Conservation (phyloP, 1,140 invertebrate species). For the Drosophila albomicans region DNA sequence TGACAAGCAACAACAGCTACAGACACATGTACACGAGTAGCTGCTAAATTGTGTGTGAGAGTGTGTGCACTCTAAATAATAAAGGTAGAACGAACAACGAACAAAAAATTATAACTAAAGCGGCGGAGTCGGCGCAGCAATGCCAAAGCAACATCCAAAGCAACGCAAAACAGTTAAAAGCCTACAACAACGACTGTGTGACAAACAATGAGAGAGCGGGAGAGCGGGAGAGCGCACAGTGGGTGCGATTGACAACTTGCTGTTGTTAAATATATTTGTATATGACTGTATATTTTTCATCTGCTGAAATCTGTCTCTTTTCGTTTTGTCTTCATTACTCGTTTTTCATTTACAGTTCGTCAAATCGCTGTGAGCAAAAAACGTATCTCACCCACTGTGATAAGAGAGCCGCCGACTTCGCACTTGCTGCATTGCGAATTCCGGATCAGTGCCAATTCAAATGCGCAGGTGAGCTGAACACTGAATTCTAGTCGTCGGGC, state of each 20-base stretch:
- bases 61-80: constrained; percentile 70
- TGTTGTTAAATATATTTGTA: background rate
- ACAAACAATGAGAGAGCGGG: constrained; percentile 32
- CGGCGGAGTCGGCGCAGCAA: constrained; percentile 40
- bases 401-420: constrained; percentile 36
- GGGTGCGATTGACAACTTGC: background rate
- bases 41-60: constrained; percentile 29
- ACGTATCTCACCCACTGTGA: constrained; percentile 32
- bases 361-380: too few relatives aligned
- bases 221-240: constrained; percentile 11
- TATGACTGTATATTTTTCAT: background rate
- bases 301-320: too few relatives aligned
- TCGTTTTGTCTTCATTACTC: too few relatives aligned
- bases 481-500: constrained; percentile 34
- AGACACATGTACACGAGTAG: constrained; percentile 11
- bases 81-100: constrained; percentile 50
- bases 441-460: constrained; percentile 73
- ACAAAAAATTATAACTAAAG: constrained; percentile 67
- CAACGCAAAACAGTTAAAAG: constrained; percentile 63
- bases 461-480: constrained; percentile 76
- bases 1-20: background rate
- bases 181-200: constrained; percentile 41
- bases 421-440: constrained; percentile 65
- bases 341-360: too few relatives aligned
- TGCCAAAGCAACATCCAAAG: constrained; percentile 22